These are phyloP conservation scores for Serilophus lunatus DNA, from an alignment of 2,113 vertebrate species.

Conservation along the genomic window DNA sequence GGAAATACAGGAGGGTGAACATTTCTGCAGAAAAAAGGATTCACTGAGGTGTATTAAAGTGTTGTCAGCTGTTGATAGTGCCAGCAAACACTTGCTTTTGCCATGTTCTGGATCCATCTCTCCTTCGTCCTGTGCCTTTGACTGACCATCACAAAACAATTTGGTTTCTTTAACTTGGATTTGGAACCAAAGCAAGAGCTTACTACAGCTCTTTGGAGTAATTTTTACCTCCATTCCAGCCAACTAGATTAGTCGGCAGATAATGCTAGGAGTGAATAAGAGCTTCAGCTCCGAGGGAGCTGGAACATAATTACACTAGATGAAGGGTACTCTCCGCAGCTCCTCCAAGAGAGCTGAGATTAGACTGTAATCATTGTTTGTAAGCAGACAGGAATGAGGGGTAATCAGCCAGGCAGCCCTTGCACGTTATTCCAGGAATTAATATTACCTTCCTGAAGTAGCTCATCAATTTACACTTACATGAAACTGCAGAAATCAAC, in stretches of 20 bases:
- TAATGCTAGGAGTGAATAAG: conserved; percentile 52
- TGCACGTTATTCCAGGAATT: conserved; percentile 58
- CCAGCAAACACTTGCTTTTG: neutral
- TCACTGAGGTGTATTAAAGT: neutral
- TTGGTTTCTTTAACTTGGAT: neutral
- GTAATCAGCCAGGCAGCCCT: conserved; percentile 65
- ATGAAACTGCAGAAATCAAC: conserved; percentile 14
- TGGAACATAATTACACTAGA: conserved; percentile 59
- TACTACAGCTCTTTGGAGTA: neutral
- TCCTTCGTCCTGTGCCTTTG: neutral
- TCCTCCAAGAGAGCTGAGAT: conserved; percentile 70
- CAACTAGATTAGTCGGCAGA: conserved; percentile 44
- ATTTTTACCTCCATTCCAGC: conserved; percentile 50
- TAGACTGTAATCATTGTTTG: conserved; percentile 73
- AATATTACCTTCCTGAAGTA: conserved; percentile 57
- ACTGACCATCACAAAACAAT: neutral
- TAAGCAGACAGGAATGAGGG: conserved; percentile 70
- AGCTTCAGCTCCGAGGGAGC: conserved; percentile 52
- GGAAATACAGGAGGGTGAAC: neutral
- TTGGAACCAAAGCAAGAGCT: conserved; percentile 2
- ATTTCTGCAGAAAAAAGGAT: neutral
- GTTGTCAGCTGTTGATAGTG: neutral
- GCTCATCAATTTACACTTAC: neutral
- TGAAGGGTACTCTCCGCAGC: conserved; percentile 59
- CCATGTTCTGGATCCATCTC: neutral